A percentile compares a stretch with the other conserved stretches of the same genome.
Evolutionary conservation across 2,113 vertebrate species (phyloP).

Genomic region (Pagrus major): DNA sequence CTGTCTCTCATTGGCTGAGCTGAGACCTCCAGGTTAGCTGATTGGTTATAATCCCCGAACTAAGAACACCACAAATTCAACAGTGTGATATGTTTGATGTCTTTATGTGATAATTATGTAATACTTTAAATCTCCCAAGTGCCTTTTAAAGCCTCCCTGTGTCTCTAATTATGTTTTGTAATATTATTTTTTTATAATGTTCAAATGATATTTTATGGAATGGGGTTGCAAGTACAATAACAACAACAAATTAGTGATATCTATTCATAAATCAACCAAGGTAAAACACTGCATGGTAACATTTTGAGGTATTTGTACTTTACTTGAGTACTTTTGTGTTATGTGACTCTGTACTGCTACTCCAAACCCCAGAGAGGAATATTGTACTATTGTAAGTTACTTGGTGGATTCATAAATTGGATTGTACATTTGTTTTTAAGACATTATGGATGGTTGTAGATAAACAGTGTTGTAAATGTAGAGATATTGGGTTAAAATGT

Average conservation of each 20-base stretch:
- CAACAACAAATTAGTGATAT: not conserved
- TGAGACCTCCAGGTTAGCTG: not conserved
- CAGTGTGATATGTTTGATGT: not conserved
- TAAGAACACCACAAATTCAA: not conserved
- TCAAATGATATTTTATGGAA: not conserved
- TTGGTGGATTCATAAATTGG: not conserved
- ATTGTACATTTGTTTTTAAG: not conserved
- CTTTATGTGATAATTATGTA: not conserved
- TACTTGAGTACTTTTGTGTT: not conserved
- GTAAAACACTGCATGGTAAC: no score
- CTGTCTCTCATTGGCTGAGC: conserved; percentile 57
- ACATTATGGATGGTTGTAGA: not conserved
- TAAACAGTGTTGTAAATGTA: no score
- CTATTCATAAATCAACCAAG: no score
- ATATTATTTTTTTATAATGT: not conserved
- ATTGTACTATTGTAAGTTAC: no score
- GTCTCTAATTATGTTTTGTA: not conserved
- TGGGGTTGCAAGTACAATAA: not conserved
- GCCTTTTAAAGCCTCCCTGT: not conserved
- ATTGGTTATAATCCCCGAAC: not conserved
- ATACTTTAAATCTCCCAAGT: not conserved
- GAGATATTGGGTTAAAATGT: no score
- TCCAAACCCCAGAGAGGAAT: no score
- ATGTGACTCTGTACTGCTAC: not conserved
- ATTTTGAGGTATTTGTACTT: not conserved